Conservation (phyloP, 2,888 invertebrate genomes). For the Poecilus cupreus region DNA sequence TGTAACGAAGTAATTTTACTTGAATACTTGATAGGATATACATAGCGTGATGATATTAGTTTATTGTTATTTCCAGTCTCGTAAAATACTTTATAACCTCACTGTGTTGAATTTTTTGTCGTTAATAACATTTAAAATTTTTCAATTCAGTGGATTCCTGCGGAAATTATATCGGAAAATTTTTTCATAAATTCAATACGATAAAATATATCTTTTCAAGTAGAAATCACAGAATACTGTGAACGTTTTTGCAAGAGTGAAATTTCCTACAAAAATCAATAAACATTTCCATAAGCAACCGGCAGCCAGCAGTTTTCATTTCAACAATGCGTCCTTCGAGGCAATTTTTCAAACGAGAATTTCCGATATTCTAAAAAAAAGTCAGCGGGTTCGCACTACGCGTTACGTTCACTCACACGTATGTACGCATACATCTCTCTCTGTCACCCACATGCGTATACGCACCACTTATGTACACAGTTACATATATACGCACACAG, state of each 20-base stretch:
- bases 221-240: conserved; percentile 46
- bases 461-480: not conserved
- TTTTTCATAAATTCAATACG: conserved; percentile 47
- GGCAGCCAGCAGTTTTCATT: conserved; percentile 52
- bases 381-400: conserved; percentile 11
- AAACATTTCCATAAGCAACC: conserved; percentile 53
- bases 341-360: conserved; percentile 52
- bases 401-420: not conserved
- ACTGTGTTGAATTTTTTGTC: not conserved
- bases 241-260: conserved; percentile 22
- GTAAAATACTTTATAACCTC: too few species aligned
- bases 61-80: too few species aligned
- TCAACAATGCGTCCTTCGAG: conserved; percentile 55
- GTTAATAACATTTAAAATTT: conserved; percentile 29
- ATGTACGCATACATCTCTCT: not conserved
- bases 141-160: conserved; percentile 5
- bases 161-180: conserved; percentile 45
- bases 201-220: conserved; percentile 52
- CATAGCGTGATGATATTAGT: too few species aligned
- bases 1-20: too few species aligned
- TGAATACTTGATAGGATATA: too few species aligned
- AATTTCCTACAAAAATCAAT: conserved; percentile 50
- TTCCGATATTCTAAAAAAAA: conserved; percentile 51
- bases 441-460: not conserved
- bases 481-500: not conserved